Evolutionary conservation across 1,140 invertebrate species (phyloP), one percentile per base, ranked within the genome.

Genomic region (Coptotermes formosanus): DNA sequence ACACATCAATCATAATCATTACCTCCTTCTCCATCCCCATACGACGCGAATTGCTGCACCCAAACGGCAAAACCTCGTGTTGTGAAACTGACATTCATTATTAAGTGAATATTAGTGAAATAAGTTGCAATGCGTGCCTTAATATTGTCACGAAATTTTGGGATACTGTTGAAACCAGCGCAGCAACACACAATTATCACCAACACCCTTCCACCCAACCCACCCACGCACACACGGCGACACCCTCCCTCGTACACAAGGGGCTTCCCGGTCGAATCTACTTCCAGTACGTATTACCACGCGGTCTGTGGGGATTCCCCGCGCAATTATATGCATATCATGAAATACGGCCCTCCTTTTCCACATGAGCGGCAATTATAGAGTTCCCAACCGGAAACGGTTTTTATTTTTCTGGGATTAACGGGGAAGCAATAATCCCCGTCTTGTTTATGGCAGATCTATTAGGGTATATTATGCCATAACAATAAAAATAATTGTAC

Each of bases 401-500:
- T 82, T 82, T 85, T 82, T 48, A 55, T 59, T 84, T 64, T 81
- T 64, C 64, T 30, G 52, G 59, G 16, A 44, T 48, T 43, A 83
- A 83, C 48, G 59, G 30, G 86, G 52, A 25, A 55, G 82, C 32
- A 44, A 64, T 86, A 86, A 86, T 86, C 86, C 86, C 82, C 3
- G 86, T 38, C 81, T 86, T 86, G 86, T 86, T 86, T 86, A 86
- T 86, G 59, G 86, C 82, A 52, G 82, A 86, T 86, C 86, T 83
- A 86, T 86, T 86, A 82, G 82, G 86, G n/a, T 86, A 86, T 86
- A 86, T 86, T 86, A 86, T 86, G 86, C 86, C 86, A 86, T 86
- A 84, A 86, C 84, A 86, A 86, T 86, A 84, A 86, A 86, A 86
- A 86, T 84, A 86, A 86, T 83, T 86, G 86, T 82, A 32, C 81